Evolutionary conservation across 2,797 vertebrate genomes (phyloP), one percentile per base, ranked within the genome.

Genomic region (Pangasius macronema): DNA sequence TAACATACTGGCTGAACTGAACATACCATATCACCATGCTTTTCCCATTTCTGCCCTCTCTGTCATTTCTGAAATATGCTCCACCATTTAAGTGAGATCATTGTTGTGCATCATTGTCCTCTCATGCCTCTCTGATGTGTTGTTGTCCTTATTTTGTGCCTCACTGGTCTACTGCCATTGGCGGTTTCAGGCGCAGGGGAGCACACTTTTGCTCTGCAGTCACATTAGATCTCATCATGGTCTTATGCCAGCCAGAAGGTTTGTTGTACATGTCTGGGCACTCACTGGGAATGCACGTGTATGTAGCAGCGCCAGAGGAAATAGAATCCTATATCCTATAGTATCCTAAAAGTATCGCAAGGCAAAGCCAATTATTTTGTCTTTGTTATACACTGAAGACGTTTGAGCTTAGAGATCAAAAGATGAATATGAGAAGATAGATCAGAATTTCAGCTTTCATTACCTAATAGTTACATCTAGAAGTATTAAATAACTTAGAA

Each of bases 61-160:
- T 86, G 24, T 79, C 42, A n/a, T 88, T 75, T 53, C 67, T 76
- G 70, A 80, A 83, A 89, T 33, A 30, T 61, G 20, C 42, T 75
- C 22, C 49, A 46, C 6, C 67, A 36, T 72, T 87, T 36, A 83
- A 82, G 79, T 77, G 51, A 86, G 63, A 86, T 88, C 46, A 86
- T 30, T 86, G 18, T 42, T 72, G 55, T 82, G 57, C 76, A 18
- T 90, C 70, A 77, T 75, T 68, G 33, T 87, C 55, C 83, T 87
- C 20, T 82, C 76, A 84, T 83, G 83, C 59, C 53, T 80, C 39
- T 86, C 70, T 83, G 84, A 79, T 65, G 57, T 89, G 87, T 61
- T 91, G 84, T 85, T 91, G 88, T 87, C 84, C 87, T 89, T 88
- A 86, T 85, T 87, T 88, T 88, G 77, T 81, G 63, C 85, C 72